A percentile compares a stretch with the other conserved stretches of the same genome.
Conservation (phyloP, 1,140 invertebrate genomes). For the Heliconius hermathena region DNA sequence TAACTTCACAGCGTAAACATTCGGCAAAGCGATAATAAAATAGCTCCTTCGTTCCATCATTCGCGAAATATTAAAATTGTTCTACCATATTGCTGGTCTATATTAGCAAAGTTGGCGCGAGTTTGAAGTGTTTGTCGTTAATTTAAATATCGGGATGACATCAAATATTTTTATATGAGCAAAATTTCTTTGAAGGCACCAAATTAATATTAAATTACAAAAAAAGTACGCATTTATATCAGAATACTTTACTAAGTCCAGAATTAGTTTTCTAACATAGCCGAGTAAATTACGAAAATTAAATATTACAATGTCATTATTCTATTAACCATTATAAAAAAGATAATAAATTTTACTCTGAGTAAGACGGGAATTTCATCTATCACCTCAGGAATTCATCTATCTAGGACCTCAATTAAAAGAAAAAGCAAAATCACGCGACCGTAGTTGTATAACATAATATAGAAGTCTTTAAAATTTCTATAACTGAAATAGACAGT, state of each 20-base stretch:
- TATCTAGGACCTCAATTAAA: background rate
- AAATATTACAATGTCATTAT: background rate
- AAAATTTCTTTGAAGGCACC: background rate
- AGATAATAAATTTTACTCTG: background rate
- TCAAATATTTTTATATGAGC: conserved; percentile 49
- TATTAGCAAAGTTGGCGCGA: conserved; percentile 59
- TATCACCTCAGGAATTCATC: too few relatives aligned
- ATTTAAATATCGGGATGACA: conserved; percentile 53
- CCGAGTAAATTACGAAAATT: background rate
- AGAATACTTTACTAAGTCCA: too few relatives aligned
- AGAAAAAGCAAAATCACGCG: background rate
- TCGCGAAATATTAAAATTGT: conserved; percentile 64
- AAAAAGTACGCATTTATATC: background rate
- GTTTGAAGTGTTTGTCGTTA: conserved; percentile 49
- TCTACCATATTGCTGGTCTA: conserved; percentile 55
- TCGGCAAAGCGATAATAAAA: conserved; percentile 56
- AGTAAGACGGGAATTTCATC: background rate
- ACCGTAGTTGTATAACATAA: background rate
- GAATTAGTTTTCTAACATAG: too few relatives aligned
- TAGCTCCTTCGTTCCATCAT: conserved; percentile 51
- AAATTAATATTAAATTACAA: background rate
- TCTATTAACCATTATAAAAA: background rate
- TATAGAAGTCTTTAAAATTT: background rate
- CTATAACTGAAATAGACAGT: background rate
- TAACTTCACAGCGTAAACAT: conserved; percentile 45